Evolutionary conservation across 1,140 invertebrate species (phyloP).

Genomic region (Lasaia peninsularis): DNA sequence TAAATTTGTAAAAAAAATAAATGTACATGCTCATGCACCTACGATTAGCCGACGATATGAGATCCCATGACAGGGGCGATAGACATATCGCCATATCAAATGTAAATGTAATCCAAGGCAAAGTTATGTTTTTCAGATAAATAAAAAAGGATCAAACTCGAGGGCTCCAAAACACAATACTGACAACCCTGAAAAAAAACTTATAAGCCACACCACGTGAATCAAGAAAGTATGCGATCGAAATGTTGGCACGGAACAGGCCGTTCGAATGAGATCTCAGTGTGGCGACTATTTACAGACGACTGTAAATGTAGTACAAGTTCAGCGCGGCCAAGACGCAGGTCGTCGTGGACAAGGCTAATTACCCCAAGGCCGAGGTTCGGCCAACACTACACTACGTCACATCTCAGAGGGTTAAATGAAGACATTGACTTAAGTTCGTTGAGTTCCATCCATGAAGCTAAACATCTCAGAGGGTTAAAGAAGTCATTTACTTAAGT

Average conservation of each 20-base stretch:
- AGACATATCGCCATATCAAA: too few species aligned
- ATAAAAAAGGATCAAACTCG: too few species aligned
- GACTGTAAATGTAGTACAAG: slow-evolving; percentile 60
- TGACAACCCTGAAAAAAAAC: background rate
- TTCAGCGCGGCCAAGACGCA: slow-evolving; percentile 50
- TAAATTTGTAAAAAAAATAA: background rate
- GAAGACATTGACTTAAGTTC: background rate
- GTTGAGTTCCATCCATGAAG: background rate
- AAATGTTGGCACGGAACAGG: slow-evolving; percentile 54
- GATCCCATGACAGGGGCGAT: too few species aligned
- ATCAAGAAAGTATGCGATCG: slow-evolving; percentile 37
- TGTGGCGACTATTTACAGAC: slow-evolving; percentile 50
- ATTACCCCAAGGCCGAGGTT: slow-evolving; percentile 58
- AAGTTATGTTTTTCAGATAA: too few species aligned
- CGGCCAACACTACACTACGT: slow-evolving; percentile 4
- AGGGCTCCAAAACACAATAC: too few species aligned
- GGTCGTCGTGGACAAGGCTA: slow-evolving; percentile 55
- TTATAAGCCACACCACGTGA: slow-evolving; percentile 44
- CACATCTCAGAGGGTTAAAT: slow-evolving; percentile 4
- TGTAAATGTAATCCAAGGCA: too few species aligned
- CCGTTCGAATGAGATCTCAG: slow-evolving; percentile 32
- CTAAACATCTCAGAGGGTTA: too few species aligned
- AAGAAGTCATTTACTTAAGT: background rate
- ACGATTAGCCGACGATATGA: too few species aligned
- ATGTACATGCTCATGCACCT: too few species aligned